Conservation (phyloP, 2,797 vertebrate genomes). For the Tinamus major region DNA sequence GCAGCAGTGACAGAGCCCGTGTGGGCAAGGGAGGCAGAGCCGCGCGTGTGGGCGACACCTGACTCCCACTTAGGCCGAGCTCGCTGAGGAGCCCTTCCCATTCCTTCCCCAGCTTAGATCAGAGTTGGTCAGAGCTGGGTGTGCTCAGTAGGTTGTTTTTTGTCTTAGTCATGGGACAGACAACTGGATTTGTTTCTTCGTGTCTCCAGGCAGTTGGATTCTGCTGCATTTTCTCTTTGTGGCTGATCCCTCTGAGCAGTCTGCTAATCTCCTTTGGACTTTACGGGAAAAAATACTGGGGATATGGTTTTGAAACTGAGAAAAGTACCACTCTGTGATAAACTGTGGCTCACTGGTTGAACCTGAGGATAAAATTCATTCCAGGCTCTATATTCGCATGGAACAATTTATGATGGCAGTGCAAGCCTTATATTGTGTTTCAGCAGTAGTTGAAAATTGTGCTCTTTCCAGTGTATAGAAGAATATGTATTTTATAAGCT, state of each 20-base stretch:
- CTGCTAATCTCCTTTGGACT: slow-evolving; percentile 35
- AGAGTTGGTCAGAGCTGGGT: neutral
- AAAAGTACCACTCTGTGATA: slow-evolving; percentile 44
- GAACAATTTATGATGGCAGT: slow-evolving; percentile 56
- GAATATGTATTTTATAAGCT: slow-evolving; percentile 41
- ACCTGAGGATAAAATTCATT: slow-evolving; percentile 56
- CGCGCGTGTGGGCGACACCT: neutral
- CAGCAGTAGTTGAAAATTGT: slow-evolving; percentile 29
- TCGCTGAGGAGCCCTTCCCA: neutral
- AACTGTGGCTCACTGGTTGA: slow-evolving; percentile 34
- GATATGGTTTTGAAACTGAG: slow-evolving; percentile 54
- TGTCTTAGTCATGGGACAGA: neutral
- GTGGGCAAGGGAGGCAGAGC: neutral
- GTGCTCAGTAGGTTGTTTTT: neutral
- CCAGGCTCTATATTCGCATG: slow-evolving; percentile 31
- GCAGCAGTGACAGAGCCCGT: neutral
- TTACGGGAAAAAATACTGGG: slow-evolving; percentile 32
- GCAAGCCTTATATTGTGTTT: slow-evolving; percentile 48
- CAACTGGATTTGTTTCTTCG: slow-evolving; percentile 5
- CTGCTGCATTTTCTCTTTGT: slow-evolving; percentile 8
- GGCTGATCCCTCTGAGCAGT: neutral
- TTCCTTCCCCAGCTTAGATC: neutral
- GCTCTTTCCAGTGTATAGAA: slow-evolving; percentile 24
- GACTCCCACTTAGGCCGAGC: neutral
- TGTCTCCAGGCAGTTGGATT: neutral